Conservation (phyloP, 2,888 invertebrate species). For the Conchocele bisecta region DNA sequence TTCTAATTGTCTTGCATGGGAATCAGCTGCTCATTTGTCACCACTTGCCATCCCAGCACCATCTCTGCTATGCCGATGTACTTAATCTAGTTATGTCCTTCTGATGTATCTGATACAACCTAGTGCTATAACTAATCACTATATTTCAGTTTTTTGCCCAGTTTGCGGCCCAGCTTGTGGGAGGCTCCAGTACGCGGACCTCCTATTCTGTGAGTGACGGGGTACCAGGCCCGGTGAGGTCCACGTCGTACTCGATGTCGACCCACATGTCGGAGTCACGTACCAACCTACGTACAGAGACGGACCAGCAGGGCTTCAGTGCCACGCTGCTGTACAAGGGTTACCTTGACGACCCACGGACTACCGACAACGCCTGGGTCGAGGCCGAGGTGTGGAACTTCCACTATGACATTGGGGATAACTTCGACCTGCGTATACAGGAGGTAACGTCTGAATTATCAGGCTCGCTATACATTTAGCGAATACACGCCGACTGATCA, state of each 20-base stretch:
- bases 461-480: too few relatives aligned
- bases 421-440: constrained; percentile 68
- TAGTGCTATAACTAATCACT: too few relatives aligned
- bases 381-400: constrained; percentile 80
- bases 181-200: constrained; percentile 15
- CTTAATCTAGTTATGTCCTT: too few relatives aligned
- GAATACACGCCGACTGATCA: too few relatives aligned
- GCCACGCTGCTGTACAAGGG: constrained; percentile 77
- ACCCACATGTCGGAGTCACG: constrained; percentile 42
- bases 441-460: too few relatives aligned
- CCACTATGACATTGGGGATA: constrained; percentile 74
- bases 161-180: constrained; percentile 55
- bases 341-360: constrained; percentile 81
- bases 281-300: constrained; percentile 54
- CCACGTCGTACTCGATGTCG: constrained; percentile 23
- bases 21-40: too few relatives aligned
- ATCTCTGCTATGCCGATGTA: too few relatives aligned
- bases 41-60: too few relatives aligned
- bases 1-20: too few relatives aligned
- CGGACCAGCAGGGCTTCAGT: constrained; percentile 63
- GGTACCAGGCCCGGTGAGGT: constrained; percentile 6
- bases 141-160: constrained; percentile 68
- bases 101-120: background rate
- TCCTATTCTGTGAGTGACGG: constrained; percentile 25
- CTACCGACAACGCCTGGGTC: constrained; percentile 80